Base-by-base conservation (phyloP, 2,888 invertebrate species). In the Acanthosoma haemorrhoidale region DNA sequence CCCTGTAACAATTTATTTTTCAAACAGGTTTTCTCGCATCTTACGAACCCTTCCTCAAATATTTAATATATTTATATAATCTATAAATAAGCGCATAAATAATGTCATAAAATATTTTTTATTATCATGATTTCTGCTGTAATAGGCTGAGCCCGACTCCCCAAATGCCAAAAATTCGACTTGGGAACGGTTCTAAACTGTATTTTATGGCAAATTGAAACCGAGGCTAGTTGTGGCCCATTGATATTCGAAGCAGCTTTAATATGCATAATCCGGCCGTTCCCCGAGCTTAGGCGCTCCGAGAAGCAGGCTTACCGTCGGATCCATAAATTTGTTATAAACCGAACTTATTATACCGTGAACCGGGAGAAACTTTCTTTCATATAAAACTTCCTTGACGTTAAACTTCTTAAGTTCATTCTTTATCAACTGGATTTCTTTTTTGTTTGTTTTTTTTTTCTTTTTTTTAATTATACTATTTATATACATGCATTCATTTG, bases 191-290 rank as follows among this genome's bases (percentile, higher is more conserved):
- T n/a, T n/a, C n/a, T n/a, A n/a, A n/a, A n/a, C n/a, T n/a, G n/a
- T n/a, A n/a, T 51, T n/a, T 61, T 61, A 34, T 61, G 21, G 61
- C 61, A 38, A 61, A 61, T 21, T 38, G 25, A 31, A 59, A 32
- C 1, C 2, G 15, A 2, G 4, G 4, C 15, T 4, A 18, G 4
- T 36, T 61, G 4, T 2, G 2, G 16, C 4, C n/a, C 25, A 34
- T 61, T 61, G 16, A 61, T 61, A 61, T 61, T 31, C 61, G 4
- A 1, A 16, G n/a, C 18, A 2, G 8, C 38, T n/a, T 51, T 61
- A 21, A 61, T 61, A 34, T 61, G 34, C 61, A 61, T 61, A 61
- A 61, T 36, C 61, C 21, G n/a, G 1, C 2, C 34, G 61, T 61
- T 61, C 4, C 6, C 13, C 13, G 3, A 36, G 15, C 32, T 61